Evolutionary conservation across 2,888 invertebrate species (phyloP).

Genomic region (Toxonevra muliebris): DNA sequence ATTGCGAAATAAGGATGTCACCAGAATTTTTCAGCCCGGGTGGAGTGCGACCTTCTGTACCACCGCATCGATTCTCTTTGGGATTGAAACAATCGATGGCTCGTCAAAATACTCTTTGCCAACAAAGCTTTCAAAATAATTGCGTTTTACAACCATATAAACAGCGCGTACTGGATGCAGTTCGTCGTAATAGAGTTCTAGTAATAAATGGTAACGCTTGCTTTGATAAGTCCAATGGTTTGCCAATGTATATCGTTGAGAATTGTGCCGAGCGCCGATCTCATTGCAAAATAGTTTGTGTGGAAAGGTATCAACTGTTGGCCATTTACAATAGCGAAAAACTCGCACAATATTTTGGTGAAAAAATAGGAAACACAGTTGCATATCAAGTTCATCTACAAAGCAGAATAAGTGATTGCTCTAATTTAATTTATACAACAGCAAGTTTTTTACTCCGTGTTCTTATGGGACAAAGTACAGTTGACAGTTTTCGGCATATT

Average conservation of each 20-base stretch:
- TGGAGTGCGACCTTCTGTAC: constrained; percentile 35
- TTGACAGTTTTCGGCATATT: constrained; percentile 49
- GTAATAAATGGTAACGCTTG: constrained; percentile 90
- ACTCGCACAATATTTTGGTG: constrained; percentile 74
- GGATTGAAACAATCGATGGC: constrained; percentile 45
- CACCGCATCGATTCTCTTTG: constrained; percentile 44
- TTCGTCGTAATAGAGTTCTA: constrained; percentile 73
- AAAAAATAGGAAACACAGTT: constrained; percentile 74
- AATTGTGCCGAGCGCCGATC: constrained; percentile 71
- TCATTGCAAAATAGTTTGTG: constrained; percentile 86
- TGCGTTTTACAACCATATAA: constrained; percentile 33
- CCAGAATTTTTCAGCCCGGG: constrained; percentile 30
- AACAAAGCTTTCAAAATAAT: constrained; percentile 27
- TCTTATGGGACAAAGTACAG: constrained; percentile 78
- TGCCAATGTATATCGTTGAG: constrained; percentile 91
- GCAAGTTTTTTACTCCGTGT: constrained; percentile 72
- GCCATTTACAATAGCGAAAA: constrained; percentile 89
- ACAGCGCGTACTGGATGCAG: constrained; percentile 31
- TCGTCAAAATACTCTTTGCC: constrained; percentile 31
- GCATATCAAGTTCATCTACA: constrained; percentile 66
- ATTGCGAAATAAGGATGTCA: constrained; percentile 32
- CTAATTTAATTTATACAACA: constrained; percentile 52
- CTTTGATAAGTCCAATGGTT: constrained; percentile 90
- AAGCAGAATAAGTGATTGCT: constrained; percentile 48
- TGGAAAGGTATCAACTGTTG: constrained; percentile 88